These are phyloP conservation scores for Pagrus major DNA, from an alignment of 2,113 vertebrate species.

Conservation along the genomic window DNA sequence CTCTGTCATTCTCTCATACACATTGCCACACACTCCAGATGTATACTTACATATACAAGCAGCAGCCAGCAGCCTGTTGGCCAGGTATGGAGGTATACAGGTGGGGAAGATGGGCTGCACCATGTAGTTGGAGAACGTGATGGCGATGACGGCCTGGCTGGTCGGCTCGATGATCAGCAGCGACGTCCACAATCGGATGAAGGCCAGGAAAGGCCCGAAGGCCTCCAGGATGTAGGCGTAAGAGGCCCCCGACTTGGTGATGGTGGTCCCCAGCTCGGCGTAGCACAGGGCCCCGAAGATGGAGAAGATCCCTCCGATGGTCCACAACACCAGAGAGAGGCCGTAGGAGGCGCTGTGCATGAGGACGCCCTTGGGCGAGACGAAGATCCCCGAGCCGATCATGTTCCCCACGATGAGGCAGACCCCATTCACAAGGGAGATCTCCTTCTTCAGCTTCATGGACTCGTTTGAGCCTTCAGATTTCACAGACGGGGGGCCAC, in stretches of 20 bases:
- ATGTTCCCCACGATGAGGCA: conserved; percentile 96
- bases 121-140: conserved; percentile 96
- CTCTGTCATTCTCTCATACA: neutral
- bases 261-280: conserved; percentile 94
- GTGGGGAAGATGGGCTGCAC: conserved; percentile 92
- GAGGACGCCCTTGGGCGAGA: conserved; percentile 93
- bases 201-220: conserved; percentile 90
- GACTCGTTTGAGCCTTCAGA: conserved; percentile 60
- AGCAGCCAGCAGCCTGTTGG: conserved; percentile 89
- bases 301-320: conserved; percentile 90
- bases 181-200: conserved; percentile 93
- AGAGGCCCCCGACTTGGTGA: conserved; percentile 94
- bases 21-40: conserved; percentile 10
- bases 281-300: conserved; percentile 94
- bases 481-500: conserved; percentile 31
- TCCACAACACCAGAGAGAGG: conserved; percentile 91
- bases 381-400: conserved; percentile 95
- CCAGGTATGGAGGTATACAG: conserved; percentile 88
- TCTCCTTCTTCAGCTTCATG: conserved; percentile 93
- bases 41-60: conserved; percentile 91
- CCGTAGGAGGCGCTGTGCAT: conserved; percentile 92
- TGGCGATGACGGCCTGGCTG: conserved; percentile 93
- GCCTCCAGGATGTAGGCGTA: conserved; percentile 95
- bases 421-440: conserved; percentile 91
- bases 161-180: conserved; percentile 95